These are phyloP conservation scores for Reticulitermes lucifugus DNA, from an alignment of 2,888 invertebrate genomes.

Conservation along the genomic window DNA sequence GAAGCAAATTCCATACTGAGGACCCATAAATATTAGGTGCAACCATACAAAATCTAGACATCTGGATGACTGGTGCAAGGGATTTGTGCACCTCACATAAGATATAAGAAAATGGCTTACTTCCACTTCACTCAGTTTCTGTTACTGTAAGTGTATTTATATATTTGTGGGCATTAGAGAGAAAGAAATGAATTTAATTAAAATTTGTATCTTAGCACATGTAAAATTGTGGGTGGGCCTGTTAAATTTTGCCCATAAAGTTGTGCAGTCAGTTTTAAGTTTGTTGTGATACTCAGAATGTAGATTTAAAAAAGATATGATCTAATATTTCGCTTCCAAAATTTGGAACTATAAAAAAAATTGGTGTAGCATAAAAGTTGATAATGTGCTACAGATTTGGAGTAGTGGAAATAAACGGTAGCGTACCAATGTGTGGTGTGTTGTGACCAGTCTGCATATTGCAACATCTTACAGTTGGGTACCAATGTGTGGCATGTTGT, in stretches of 20 bases:
- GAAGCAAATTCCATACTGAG: no score
- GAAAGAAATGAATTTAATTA: neutral
- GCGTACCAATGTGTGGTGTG: neutral
- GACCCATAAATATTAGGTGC: no score
- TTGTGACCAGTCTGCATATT: slow-evolving; percentile 21
- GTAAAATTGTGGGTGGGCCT: neutral
- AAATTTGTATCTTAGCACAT: neutral
- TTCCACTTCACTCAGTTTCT: slow-evolving; percentile 11
- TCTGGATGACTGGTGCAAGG: no score
- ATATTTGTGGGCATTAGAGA: neutral
- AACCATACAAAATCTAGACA: no score
- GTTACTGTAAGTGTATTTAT: neutral
- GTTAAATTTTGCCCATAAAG: neutral
- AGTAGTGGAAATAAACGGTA: no score
- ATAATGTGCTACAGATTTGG: neutral
- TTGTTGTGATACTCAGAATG: neutral
- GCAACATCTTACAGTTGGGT: neutral
- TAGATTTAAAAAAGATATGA: neutral
- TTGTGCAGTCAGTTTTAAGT: neutral
- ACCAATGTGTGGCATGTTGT: neutral
- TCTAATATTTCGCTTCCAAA: no score
- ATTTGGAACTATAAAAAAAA: no score
- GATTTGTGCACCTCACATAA: no score
- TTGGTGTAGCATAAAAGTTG: neutral
- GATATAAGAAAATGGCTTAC: neutral